These are phyloP conservation scores for Grantiella picta DNA, from an alignment of 2,113 vertebrate species.

Conservation along the genomic window DNA sequence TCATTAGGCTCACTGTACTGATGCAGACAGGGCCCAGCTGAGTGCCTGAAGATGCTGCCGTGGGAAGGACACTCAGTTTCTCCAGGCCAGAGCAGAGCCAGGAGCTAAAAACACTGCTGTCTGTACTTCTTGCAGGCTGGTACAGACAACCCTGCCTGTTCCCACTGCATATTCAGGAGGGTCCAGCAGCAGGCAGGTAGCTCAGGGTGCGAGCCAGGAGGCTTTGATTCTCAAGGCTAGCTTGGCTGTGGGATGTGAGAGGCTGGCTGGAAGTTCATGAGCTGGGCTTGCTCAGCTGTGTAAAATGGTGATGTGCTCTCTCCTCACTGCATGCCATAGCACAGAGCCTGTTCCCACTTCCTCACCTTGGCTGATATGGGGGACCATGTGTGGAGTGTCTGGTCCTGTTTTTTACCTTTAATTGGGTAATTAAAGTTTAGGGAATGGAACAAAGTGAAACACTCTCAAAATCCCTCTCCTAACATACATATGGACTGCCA, in stretches of 20 bases:
- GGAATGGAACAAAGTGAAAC: not conserved
- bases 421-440: not conserved
- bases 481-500: not conserved
- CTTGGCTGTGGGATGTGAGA: not conserved
- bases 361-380: not conserved
- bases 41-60: not conserved
- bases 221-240: not conserved
- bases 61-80: not conserved
- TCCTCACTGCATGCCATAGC: fast-evolving
- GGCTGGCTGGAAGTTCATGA: not conserved
- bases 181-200: not conserved
- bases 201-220: not conserved
- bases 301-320: not conserved
- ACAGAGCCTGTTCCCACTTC: not conserved
- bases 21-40: not conserved
- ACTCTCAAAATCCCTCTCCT: not conserved
- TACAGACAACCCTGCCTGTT: not conserved
- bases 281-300: not conserved
- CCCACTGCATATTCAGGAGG: not conserved
- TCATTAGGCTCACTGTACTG: not conserved
- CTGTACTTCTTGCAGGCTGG: not conserved
- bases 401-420: not conserved
- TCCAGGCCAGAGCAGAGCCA: not conserved
- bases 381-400: fast-evolving
- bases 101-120: fast-evolving